Evolutionary conservation across 2,113 vertebrate genomes (phyloP), one percentile per base, ranked within the genome.

Genomic region (Xiphophorus maculatus): DNA sequence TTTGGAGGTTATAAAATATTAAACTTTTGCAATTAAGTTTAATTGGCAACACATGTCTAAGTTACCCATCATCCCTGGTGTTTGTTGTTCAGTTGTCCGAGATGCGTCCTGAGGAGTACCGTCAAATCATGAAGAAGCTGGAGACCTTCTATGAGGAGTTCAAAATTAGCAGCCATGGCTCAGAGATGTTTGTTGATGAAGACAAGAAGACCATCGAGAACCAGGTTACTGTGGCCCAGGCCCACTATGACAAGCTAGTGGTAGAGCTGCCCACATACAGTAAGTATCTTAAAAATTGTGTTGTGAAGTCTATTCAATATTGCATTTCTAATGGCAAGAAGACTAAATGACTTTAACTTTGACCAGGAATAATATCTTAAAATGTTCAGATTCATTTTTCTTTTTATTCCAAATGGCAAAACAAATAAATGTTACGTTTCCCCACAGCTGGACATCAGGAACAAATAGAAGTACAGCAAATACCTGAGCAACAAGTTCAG

Each of bases 111-210:
- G 97, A 98, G 79, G 97, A 98, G 71, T 97, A 96, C 88, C 94
- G 93, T 4, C 95, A 93, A 65, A 95, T 98, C 27, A 92, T 97
- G 69, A 90, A 92, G 58, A 96, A 94, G 79, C 79, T 99, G 42
- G 96, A 98, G 92, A 90, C 92, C 17, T 96, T 96, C 88, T 98
- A 96, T 37, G 95, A 96, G 88, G 97, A 98, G 80, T 98, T 98
- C 93, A 94, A 95, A 73, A 86, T 91, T 40, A 93, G 90, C 76
- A 94, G 94, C 85, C 89, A 95, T 29, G 95, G 94, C 81, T 98
- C 98, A 0, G 94, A 99, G 92, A 95, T 98, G 94, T 97, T 99
- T 76, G 94, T 60, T 0, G 97, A 97, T 0, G 96, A 98, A 0
- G 98, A 99, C 84, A 96, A 96, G 74, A 91, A 86, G 66, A 92